phyloP scores from a whole-genome alignment of 1,140 invertebrate genomes.

The Pseudomyrmex gracilis region DNA sequence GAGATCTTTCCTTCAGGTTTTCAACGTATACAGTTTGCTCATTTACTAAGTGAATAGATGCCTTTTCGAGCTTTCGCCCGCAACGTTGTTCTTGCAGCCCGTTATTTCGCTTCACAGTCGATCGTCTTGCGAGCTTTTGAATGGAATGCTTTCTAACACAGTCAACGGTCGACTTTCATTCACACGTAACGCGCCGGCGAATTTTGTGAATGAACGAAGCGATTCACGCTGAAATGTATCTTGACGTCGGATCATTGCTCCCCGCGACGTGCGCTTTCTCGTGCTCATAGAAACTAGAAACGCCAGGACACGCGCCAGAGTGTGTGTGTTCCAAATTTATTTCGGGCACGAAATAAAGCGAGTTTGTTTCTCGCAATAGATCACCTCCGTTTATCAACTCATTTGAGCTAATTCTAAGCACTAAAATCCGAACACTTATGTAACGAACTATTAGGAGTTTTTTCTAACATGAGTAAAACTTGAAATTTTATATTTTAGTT shows the following conservation, averaged over 20 bases:
- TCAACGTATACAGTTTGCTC: background rate
- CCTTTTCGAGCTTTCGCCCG: background rate
- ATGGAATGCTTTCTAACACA: constrained; percentile 36
- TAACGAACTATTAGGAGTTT: background rate
- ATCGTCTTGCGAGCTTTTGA: constrained; percentile 29
- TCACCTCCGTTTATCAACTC: background rate
- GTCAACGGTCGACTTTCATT: constrained; percentile 31
- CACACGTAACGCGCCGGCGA: constrained; percentile 29
- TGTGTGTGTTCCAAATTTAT: constrained; percentile 24
- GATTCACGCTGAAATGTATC: constrained; percentile 53
- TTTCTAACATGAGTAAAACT: background rate
- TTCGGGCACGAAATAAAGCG: constrained; percentile 28
- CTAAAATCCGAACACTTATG: background rate
- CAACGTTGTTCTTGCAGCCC: background rate
- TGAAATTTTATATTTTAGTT: too few relatives aligned
- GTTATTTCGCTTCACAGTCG: constrained; percentile 26
- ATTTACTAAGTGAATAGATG: constrained; percentile 11
- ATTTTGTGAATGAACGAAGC: constrained; percentile 47
- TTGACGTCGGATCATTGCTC: constrained; percentile 40
- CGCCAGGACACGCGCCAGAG: background rate
- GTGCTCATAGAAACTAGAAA: constrained; percentile 28
- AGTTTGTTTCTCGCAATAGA: constrained; percentile 10
- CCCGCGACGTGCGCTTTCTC: constrained; percentile 17
- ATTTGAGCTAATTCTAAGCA: background rate
- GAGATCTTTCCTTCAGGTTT: background rate